Base-by-base conservation (phyloP, 2,888 invertebrate species). In the Neoaliturus tenellus region DNA sequence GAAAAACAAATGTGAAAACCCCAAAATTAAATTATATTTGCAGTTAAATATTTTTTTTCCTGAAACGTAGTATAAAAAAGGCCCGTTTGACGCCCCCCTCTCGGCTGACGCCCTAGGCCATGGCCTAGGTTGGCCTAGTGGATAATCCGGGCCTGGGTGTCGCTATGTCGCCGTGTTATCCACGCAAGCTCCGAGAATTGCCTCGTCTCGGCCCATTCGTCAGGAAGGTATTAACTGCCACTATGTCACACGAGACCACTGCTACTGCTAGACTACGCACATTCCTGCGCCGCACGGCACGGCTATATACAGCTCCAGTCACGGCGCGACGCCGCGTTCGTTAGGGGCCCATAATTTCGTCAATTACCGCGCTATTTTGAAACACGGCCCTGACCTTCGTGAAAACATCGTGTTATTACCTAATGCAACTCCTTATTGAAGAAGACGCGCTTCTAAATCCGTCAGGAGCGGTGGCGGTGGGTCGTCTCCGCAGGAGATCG, bases 331-430 rank as follows among this genome's bases (percentile, higher is more conserved):
- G 39, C 12, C 39, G 39, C 12, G 48, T 6, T 28, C 62, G 62
- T 62, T 28, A 5, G 31, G 62, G 14, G 62, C 28, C 10, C 62
- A 51, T 17, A 55, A 55, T 62, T 17, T 31, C 62, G 28, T n/a
- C 31, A 62, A 62, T 62, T 62, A 20, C 55, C 6, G 62, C 25
- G 58, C 31, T 62, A 62, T 62, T 62, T 62, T 62, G 62, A 17
- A 62, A 12, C 62, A 28, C 25, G 28, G n/a, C 62, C 62, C 62
- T 62, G 62, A 62, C 62, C 62, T 51, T 51, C 20, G 62, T 20
- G 55, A 23, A 55, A 55, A 55, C 62, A 62, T 20, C 23, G 23
- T 3, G 12, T 44, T 23, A 20, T 51, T 51, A 51, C 51, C 51
- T 20, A 51, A 51, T 23, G 20, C 20, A 23, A 23, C 10, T 8